Base-by-base conservation (phyloP, 2,888 invertebrate genomes). In the Lissonota sp. region DNA sequence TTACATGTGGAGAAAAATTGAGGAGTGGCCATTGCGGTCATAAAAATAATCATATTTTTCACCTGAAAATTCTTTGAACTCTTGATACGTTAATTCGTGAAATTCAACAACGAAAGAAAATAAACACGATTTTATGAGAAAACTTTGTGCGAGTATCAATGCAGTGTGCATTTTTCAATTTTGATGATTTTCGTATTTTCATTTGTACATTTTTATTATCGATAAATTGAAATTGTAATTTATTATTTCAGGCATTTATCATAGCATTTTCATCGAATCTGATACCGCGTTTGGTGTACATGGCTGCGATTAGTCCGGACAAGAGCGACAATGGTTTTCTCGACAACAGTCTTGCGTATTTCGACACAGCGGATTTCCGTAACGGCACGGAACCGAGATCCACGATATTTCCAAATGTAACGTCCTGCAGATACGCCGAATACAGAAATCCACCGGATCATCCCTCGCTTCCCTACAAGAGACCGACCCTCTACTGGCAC, bases 231-330 rank as follows among this genome's bases (percentile, higher is more conserved):
- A 5, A 42, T 58, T 58, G 40, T 49, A 42, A 14, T 62, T 79
- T 64, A n/a, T 26, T 64, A 79, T 91, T 93, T 6, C 90, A 96
- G 96, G 96, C 96, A 76, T 95, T 96, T 89, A 96, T 97, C 83
- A 97, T 98, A 88, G 97, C 97, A 51, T 96, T 97, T 93, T 97
- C 97, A 7, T 97, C 97, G 0, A 96, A 97, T 91, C 95, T 97
- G 89, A 96, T 97, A 88, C 97, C 97, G 14, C 95, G 95, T 87
- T 89, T 97, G 80, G 95, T 97, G 37, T 97, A 97, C 90, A 92
- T 92, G 83, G 87, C 93, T 71, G 93, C 93, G 46, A 93, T 94
- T 53, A 94, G 94, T 87, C 83, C 86, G 4, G 91, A 93, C 63
- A 91, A 93, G 12, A 93, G 94, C 0, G 93, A 96, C 37, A 88